Evolutionary conservation across 2,113 vertebrate genomes (phyloP), one percentile per base, ranked within the genome.

Genomic region (Emberiza fucata): DNA sequence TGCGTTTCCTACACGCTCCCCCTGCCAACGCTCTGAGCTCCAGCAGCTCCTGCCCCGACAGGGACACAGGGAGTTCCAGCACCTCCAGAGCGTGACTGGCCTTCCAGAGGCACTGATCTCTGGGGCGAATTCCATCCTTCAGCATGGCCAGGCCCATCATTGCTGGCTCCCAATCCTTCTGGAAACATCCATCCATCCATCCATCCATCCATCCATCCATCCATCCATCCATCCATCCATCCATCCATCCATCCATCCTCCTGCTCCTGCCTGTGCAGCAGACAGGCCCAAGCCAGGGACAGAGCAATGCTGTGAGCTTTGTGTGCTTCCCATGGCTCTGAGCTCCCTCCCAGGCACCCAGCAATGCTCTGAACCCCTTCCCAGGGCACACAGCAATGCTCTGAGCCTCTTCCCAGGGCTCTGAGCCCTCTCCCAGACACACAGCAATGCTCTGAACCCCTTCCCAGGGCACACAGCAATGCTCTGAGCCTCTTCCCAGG

Each of bases 11-110:
- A 0, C 47, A 15, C 42, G 60, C 54, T 50, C 27, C 0, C 65
- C 22, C 0, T 19, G 66, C 60, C 64, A 22, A 4, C 0, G 2
- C 1, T 2, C 56, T 5, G 2, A 50, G 60, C 54, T 13, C 25
- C 7, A 3, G 51, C 86, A 63, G 51, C 65, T 65, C 31, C 54
- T 6, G 28, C 77, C 25, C 11, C 1, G 0, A 1, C 6, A 8
- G 50, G 40, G 51, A 22, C 3, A 3, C 14, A 1, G 44, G 71
- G 84, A 50, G 11, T 28, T 12, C 0, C 53, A 31, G 64, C 73
- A 8, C 8, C 60, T 48, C 69, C 60, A 24, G 54, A 56, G 66
- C 37, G 50, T 5, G 24, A 11, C 5, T 17, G 4, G 4, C 13
- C 76, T 24, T 17, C 44, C 8, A 14, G 44, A 40, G 28, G 11